Evolutionary conservation across 2,113 vertebrate species (phyloP).

Genomic region (Azemiops feae): DNA sequence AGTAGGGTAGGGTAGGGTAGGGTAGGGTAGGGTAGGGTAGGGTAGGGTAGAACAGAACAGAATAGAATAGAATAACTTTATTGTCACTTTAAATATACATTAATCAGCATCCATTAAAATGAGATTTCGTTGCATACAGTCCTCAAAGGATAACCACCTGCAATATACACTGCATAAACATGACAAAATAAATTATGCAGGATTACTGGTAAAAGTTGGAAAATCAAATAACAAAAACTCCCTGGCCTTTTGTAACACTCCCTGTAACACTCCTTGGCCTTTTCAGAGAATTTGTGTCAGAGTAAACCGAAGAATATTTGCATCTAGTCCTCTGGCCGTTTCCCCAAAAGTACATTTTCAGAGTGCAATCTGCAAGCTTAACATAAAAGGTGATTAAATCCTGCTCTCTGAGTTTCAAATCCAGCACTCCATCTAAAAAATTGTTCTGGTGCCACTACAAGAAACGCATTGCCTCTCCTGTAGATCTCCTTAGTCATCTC

Average conservation of each 20-base stretch:
- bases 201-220: neutral
- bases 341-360: neutral
- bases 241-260: neutral
- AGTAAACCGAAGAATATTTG: neutral
- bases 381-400: neutral
- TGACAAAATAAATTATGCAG: neutral
- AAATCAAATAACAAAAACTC: neutral
- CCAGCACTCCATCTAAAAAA: neutral
- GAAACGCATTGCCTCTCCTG: neutral
- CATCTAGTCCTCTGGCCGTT: neutral
- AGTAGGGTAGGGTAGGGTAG: too few relatives aligned
- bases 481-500: neutral
- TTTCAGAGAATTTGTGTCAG: neutral
- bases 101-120: too few relatives aligned
- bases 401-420: neutral
- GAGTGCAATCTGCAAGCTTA: neutral
- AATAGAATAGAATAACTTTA: too few relatives aligned
- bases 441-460: neutral
- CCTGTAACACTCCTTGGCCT: neutral
- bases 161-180: too few relatives aligned
- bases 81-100: too few relatives aligned
- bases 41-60: too few relatives aligned
- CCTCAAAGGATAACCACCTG: too few relatives aligned
- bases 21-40: too few relatives aligned
- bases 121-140: too few relatives aligned